phyloP scores from a whole-genome alignment of 2,797 vertebrate species.

The Sparidentex hasta region DNA sequence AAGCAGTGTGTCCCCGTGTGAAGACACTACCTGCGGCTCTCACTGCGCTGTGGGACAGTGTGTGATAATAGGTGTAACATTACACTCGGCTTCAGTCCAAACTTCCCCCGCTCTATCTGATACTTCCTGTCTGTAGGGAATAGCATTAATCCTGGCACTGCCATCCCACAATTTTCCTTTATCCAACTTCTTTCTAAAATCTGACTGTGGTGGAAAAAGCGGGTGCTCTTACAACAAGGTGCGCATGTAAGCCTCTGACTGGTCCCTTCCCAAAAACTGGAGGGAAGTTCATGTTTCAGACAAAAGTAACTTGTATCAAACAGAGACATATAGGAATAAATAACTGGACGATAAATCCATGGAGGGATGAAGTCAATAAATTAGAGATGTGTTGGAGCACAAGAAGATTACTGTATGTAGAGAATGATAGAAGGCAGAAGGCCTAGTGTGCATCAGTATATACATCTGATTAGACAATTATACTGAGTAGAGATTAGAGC shows the following conservation, averaged over 20 bases:
- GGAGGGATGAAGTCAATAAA: slow-evolving; percentile 11
- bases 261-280: not conserved
- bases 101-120: slow-evolving; percentile 35
- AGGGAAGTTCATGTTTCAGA: not conserved
- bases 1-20: slow-evolving; percentile 8
- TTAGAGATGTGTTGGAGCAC: not conserved
- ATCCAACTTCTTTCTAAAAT: slow-evolving; percentile 11
- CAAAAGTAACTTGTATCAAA: not conserved
- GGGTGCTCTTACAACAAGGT: not conserved
- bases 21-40: slow-evolving; percentile 33
- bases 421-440: slow-evolving; percentile 9
- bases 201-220: slow-evolving; percentile 6
- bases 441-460: slow-evolving; percentile 31
- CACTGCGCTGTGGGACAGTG: slow-evolving; percentile 25
- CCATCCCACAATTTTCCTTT: not conserved
- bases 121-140: slow-evolving; percentile 46
- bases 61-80: slow-evolving; percentile 72
- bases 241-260: not conserved
- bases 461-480: slow-evolving; percentile 48
- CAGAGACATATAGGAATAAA: not conserved
- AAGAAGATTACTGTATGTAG: slow-evolving; percentile 23
- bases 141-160: slow-evolving; percentile 13
- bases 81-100: slow-evolving; percentile 46
- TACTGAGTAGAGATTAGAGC: slow-evolving; percentile 30
- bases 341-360: slow-evolving; percentile 19